phyloP scores from a whole-genome alignment of 1,140 invertebrate species.

The Anoplophora glabripennis region DNA sequence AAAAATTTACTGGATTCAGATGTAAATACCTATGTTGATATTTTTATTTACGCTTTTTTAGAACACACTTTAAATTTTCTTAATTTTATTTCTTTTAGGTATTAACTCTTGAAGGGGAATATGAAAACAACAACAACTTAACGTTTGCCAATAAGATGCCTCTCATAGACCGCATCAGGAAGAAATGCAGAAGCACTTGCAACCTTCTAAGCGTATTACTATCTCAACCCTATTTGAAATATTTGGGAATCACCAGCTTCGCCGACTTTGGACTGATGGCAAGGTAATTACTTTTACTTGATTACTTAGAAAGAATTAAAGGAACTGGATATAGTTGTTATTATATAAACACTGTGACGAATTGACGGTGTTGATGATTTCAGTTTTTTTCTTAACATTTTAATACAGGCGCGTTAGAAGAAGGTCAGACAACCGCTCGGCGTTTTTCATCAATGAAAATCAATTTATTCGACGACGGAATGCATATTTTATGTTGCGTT shows the following conservation, averaged over 20 bases:
- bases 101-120: conserved; percentile 26
- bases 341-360: too few species aligned
- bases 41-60: too few species aligned
- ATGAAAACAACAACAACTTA: conserved; percentile 30
- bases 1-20: too few species aligned
- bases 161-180: not conserved
- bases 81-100: conserved; percentile 20
- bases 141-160: not conserved
- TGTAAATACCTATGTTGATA: too few species aligned
- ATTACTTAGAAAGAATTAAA: not conserved
- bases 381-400: conserved; percentile 5
- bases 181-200: conserved; percentile 9
- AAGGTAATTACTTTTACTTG: conserved; percentile 44
- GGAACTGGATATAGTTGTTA: not conserved
- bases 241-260: conserved; percentile 53
- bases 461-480: too few species aligned
- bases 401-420: not conserved
- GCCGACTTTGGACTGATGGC: conserved; percentile 59
- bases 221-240: conserved; percentile 53
- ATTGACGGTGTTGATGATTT: not conserved
- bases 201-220: conserved; percentile 34
- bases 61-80: conserved; percentile 4
- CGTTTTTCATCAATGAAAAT: too few species aligned
- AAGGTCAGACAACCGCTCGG: too few species aligned
- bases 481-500: too few species aligned